Evolutionary conservation across 2,797 vertebrate genomes (phyloP), one percentile per base, ranked within the genome.

Genomic region (Thaleichthys pacificus): DNA sequence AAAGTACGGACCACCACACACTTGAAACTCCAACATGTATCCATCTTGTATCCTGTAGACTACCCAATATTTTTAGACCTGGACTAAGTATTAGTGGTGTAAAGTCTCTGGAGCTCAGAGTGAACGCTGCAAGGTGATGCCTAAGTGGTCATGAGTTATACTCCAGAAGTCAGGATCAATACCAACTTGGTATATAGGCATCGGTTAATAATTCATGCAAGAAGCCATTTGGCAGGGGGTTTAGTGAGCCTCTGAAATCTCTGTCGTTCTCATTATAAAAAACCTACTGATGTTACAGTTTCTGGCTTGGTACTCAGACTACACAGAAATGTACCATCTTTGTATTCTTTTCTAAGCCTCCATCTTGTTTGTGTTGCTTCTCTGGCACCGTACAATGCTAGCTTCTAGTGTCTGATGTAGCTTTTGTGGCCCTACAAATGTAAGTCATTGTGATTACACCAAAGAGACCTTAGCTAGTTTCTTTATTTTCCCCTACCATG

Each of bases 161-260:
- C 30, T 47, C 61, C 22, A 77, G 67, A 73, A 61, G 38, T 9
- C 19, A 54, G 61, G 57, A 81, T 86, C 70, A 19, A 86, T 84
- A 21, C 32, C 51, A 26, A 66, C 77, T 84, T 73, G 22, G 74
- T 69, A 68, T 68, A 80, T 80, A 72, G 74, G 68, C 24, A 66
- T 26, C 72, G 73, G 70, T 89, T 75, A 89, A 91, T 89, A 88
- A 91, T 89, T 57, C 72, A 90, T 86, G 80, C 56, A 80, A 68
- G 83, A 80, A 77, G 75, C 80, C 61, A 30, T 73, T 64, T 3
- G 47, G 61, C 21, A n/a, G n/a, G 66, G 65, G 47, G 65, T 65
- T 69, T 74, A 56, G 66, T 72, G 66, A 72, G 77, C 68, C 66
- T 76, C 58, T 73, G 42, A 65, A 80, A 75, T 66, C 64, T 75